Percentiles rank a stretch among this genome's conserved stretches.
Evolutionary conservation across 2,888 invertebrate genomes (phyloP).

Genomic region (Brenthis daphne): DNA sequence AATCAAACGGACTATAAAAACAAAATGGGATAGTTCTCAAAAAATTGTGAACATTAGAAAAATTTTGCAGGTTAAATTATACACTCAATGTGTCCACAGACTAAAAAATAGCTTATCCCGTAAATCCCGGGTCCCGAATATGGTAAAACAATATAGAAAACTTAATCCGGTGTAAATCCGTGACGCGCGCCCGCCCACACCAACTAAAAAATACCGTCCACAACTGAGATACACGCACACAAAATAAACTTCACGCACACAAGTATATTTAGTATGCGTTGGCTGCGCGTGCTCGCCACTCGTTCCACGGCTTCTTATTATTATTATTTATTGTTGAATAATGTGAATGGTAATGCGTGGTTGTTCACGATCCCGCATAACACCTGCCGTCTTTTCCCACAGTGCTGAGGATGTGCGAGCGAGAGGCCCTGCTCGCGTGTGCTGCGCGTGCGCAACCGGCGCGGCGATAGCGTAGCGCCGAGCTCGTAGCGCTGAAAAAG

Average conservation of each 20-base stretch:
- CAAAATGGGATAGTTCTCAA: neutral
- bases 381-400: constrained; percentile 85
- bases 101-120: constrained; percentile 16
- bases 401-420: constrained; percentile 76
- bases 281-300: constrained; percentile 80
- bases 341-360: constrained; percentile 83
- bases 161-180: constrained; percentile 67
- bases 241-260: constrained; percentile 55
- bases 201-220: constrained; percentile 58
- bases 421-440: constrained; percentile 64
- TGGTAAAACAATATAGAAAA: constrained; percentile 73
- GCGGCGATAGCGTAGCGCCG: constrained; percentile 51
- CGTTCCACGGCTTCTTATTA: constrained; percentile 81
- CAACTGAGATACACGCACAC: constrained; percentile 47
- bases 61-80: neutral
- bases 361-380: constrained; percentile 83
- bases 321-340: constrained; percentile 83
- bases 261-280: constrained; percentile 66
- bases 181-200: constrained; percentile 78
- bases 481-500: constrained; percentile 54
- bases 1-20: neutral
- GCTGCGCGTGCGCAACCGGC: constrained; percentile 64
- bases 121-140: constrained; percentile 41
- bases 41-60: neutral
- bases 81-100: constrained; percentile 9